Base-by-base conservation (phyloP, 2,113 vertebrate species). In the Perca flavescens region DNA sequence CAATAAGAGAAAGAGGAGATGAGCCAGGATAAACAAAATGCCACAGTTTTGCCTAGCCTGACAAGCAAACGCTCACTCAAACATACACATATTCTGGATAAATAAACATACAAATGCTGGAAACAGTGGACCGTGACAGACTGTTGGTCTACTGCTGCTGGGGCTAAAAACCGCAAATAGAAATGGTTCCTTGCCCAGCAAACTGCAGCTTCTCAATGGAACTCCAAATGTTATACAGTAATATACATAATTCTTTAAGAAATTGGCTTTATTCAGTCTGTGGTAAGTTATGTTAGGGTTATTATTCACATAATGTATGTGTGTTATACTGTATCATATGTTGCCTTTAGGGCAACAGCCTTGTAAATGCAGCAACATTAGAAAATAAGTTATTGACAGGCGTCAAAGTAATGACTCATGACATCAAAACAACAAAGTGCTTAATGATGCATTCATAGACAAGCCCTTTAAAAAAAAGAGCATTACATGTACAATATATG, bases 91-190 rank as follows among this genome's bases (percentile, higher is more conserved):
- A 70, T 77, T 58, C 66, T 63, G 68, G 66, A 83, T 72, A 89
- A 84, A 86, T 88, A 88, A 75, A 88, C 82, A 79, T 84, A 79
- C 13, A 82, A 87, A 78, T 28, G 28, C 69, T 66, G 67, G 63
- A 80, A 43, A n/a, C 82, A 64, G 1, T 73, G 82, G 83, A 82
- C 67, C 34, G 7, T 92, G 92, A 91, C 88, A 56, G 88, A 70
- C 86, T 73, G 66, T 60, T 79, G 77, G 58, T 79, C 36, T 34
- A 2, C 63, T 63, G 66, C 81, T 79, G 78, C 72, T 50, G 56
- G 77, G 75, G 79, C 79, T 84, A 53, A 86, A 81, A 77, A 86
- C 71, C 56, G 73, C 62, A 80, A 91, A 90, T 76, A 74, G 77
- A 88, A 82, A 86, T 85, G 77, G 74, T 81, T 88, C 71, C 49